These are phyloP conservation scores for Scrobipalpa costella DNA, from an alignment of 2,888 invertebrate genomes.

Conservation along the genomic window DNA sequence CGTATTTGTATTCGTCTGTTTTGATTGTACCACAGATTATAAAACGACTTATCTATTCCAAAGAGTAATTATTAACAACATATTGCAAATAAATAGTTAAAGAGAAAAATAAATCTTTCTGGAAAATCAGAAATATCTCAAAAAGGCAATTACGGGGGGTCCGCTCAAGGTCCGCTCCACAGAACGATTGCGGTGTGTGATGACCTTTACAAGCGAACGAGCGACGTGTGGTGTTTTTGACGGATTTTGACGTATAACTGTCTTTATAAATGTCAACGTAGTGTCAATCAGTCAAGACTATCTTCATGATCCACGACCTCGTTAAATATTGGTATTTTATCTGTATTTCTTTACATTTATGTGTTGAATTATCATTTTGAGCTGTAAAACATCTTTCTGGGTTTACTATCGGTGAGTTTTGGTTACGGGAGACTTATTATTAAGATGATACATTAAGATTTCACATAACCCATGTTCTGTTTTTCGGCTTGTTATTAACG, in stretches of 20 bases:
- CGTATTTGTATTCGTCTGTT: no score
- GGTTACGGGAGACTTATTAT: neutral
- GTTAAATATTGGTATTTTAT: slow-evolving; percentile 3
- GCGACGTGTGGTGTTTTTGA: neutral
- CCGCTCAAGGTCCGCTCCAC: no score
- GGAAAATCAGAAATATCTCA: no score
- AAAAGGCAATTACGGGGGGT: no score
- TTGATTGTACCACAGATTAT: no score
- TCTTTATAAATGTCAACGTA: neutral
- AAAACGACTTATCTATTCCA: no score
- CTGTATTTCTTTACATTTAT: neutral
- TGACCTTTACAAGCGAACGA: neutral
- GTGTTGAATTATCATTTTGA: neutral
- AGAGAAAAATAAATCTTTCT: no score
- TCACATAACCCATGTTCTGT: neutral
- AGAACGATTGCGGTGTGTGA: neutral
- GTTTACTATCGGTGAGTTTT: neutral
- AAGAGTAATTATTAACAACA: no score
- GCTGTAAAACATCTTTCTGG: neutral
- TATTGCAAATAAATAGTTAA: no score
- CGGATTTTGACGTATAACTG: neutral
- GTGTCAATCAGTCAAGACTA: neutral
- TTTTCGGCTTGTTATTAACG: neutral
- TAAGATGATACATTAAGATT: slow-evolving; percentile 1
- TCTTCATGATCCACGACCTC: neutral